A percentile compares a stretch with the other conserved stretches of the same genome.
Conservation (phyloP, 2,797 vertebrate genomes). For the Anguilla megastoma region DNA sequence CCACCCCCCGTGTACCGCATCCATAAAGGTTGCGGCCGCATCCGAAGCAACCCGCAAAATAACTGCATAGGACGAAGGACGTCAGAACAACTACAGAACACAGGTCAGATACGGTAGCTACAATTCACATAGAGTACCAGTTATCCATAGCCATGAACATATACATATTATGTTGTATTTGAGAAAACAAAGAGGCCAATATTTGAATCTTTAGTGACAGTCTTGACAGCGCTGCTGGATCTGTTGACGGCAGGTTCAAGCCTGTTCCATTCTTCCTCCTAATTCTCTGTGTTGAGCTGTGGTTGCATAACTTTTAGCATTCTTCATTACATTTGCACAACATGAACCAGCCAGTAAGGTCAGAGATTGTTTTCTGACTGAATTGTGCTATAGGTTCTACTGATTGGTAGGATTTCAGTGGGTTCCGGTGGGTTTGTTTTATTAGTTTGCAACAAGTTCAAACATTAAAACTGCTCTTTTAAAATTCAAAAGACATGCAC, state of each 20-base stretch:
- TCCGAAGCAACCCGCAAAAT: no score
- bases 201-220: background rate
- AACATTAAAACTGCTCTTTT: background rate
- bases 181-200: no score
- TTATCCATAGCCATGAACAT: no score
- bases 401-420: background rate
- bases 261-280: constrained; percentile 29
- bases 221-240: background rate
- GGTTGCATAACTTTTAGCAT: background rate
- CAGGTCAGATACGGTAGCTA: no score
- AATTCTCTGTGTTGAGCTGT: background rate
- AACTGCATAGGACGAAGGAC: no score
- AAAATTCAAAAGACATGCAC: background rate
- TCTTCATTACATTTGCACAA: background rate
- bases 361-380: constrained; percentile 1
- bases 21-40: no score
- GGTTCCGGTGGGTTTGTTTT: background rate
- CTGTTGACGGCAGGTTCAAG: constrained; percentile 29
- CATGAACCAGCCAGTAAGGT: background rate
- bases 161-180: no score
- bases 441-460: constrained; percentile 4
- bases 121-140: no score
- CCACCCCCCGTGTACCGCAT: no score
- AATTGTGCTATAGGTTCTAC: background rate
- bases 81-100: no score